These are phyloP conservation scores for Drosophila parthenogenetica DNA, from an alignment of 2,888 invertebrate genomes.

Conservation along the genomic window DNA sequence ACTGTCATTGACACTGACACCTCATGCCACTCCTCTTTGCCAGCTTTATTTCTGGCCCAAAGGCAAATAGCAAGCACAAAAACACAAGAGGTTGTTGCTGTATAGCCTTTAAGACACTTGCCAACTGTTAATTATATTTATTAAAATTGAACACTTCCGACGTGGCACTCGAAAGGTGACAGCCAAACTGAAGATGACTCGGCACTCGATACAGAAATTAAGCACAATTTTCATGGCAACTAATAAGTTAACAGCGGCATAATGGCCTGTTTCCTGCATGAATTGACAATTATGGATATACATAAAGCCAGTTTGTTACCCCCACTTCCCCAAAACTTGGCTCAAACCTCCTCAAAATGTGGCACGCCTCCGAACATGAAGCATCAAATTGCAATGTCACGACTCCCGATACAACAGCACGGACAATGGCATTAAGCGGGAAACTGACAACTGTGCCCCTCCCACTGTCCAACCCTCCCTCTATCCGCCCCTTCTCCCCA, in stretches of 20 bases:
- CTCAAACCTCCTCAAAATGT: conserved; percentile 3
- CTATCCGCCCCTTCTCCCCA: not conserved
- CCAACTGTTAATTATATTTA: conserved; percentile 64
- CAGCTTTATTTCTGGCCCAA: conserved; percentile 18
- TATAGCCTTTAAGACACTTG: conserved; percentile 3
- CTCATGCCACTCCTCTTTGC: conserved; percentile 33
- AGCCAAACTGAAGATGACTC: conserved; percentile 67
- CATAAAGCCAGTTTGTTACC: not conserved
- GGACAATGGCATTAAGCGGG: conserved; percentile 24
- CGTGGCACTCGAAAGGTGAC: conserved; percentile 63
- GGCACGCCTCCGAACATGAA: conserved; percentile 30
- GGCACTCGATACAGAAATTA: conserved; percentile 56
- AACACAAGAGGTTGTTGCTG: not conserved
- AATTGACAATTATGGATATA: conserved; percentile 76
- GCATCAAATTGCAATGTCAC: conserved; percentile 57
- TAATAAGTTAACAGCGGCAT: conserved; percentile 82
- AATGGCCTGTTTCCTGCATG: conserved; percentile 84
- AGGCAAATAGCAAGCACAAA: conserved; percentile 19
- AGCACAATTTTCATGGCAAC: conserved; percentile 69
- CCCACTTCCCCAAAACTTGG: not conserved
- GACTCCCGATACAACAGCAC: conserved; percentile 45
- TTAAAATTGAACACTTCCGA: conserved; percentile 72
- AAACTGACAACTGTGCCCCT: conserved; percentile 22
- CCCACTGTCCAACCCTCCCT: not conserved
- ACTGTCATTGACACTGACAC: conserved; percentile 57